Evolutionary conservation across 2,113 vertebrate species (phyloP), one percentile per base, ranked within the genome.

Genomic region (Chionomys nivalis): DNA sequence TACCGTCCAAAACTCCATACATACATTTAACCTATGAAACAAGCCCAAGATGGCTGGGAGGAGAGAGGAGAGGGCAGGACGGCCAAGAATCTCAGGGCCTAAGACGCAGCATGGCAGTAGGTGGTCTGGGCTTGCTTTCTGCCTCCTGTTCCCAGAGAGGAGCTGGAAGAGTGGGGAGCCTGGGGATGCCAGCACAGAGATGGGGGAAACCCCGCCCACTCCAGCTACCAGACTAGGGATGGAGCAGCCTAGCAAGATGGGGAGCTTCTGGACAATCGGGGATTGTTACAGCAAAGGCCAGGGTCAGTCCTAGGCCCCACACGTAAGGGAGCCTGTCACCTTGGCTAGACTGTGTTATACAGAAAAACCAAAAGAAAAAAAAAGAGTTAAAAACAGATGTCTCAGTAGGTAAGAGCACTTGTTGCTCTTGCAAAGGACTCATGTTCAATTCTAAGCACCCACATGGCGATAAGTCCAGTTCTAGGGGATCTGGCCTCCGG

Each of bases 41-140:
- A 89, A 70, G 52, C 49, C 4, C 10, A 26, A 87, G 55, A 85
- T 33, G 33, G 16, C 76, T 3, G 7, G 21, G 61, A 73, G 33
- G 55, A 5, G 44, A 31, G 16, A 72, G 70, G 58, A 72, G 42
- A 42, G 28, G 31, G 55, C 33, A 36, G 36, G 33, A 3, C 7
- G 36, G 63, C 85, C n/a, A 28, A 58, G 16, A 52, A 55, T 42
- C 87, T 72, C 16, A 3, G 28, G 52, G 63, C 12, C 90, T 39
- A 31, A 26, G 39, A 42, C 10, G 3, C 5, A 33, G 9, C 13
- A 3, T 0, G 26, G 94, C 0, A 3, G 12, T 36, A 44, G 19
- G 24, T 19, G 10, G 10, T 16, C 17, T 39, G 76, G 36, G 49
- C 39, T 47, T 70, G 36, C 31, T 58, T 79, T 78, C 85, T 75